Evolutionary conservation across 2,888 invertebrate species (phyloP), one percentile per base, ranked within the genome.

Genomic region (Pomacea canaliculata): DNA sequence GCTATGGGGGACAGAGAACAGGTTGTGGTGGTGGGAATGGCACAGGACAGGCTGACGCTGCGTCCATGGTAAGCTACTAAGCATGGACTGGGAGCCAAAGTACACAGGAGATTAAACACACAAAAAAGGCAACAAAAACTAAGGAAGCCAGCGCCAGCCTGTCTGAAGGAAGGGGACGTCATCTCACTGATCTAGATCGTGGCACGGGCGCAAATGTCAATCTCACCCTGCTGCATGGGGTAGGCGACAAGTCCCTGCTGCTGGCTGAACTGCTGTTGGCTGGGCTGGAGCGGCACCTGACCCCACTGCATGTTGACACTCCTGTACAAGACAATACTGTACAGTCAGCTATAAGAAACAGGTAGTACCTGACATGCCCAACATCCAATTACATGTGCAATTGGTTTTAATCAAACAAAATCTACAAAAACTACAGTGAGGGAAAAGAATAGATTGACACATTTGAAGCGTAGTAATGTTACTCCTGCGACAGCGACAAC

Each of bases 211-310:
- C 71, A 82, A 82, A 75, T 82, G 82, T 77, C 78, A 78, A 76
- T 79, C 81, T 81, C 81, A 86, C 86, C 86, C 81, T 86, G 85
- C 83, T 84, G 85, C 84, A 86, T 84, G 76, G 85, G 86, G 78
- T 86, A 86, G 79, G 84, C 85, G 76, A 86, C 82, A 82, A 87
- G 82, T 51, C 85, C 83, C 73, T 81, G 80, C 59, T 78, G 78
- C 80, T 86, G 85, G 74, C 83, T 85, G 71, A 83, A 85, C 83
- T 86, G 86, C 75, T 84, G 85, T 79, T 85, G 85, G 37, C 84
- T 83, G 9, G 87, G 87, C 79, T 86, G 86, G 82, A 87, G 85
- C 78, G 84, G 85, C 71, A 85, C 70, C 76, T 84, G 84, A 27
- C 83, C 82, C 86, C 84, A 86, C 75, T 84, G 86, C 77, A 86